Conservation (phyloP, 2,113 vertebrate species). For the Ivindomyrus marchei region DNA sequence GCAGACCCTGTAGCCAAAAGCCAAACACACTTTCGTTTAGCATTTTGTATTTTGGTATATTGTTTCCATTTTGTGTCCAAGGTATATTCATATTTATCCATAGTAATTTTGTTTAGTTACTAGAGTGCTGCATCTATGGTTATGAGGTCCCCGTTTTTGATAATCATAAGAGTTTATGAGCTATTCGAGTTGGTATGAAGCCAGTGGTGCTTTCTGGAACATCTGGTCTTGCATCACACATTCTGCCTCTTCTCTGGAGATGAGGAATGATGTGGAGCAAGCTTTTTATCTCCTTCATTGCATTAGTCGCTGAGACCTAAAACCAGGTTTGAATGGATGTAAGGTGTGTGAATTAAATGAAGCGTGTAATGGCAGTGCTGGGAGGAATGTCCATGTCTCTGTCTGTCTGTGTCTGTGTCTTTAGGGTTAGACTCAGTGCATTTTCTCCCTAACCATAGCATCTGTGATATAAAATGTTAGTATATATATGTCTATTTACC, state of each 20-base stretch:
- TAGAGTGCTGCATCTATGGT: background rate
- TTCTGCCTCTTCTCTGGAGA: background rate
- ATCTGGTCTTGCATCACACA: background rate
- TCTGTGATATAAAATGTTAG: background rate
- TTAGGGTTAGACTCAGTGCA: background rate
- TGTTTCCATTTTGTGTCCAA: background rate
- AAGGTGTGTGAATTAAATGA: background rate
- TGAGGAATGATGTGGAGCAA: background rate
- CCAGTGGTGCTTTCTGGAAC: background rate
- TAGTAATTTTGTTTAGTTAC: background rate
- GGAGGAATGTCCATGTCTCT: background rate
- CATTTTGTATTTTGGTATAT: background rate
- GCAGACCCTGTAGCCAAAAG: background rate
- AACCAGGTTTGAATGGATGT: background rate
- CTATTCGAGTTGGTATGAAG: background rate
- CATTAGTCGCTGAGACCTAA: background rate
- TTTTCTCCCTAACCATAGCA: background rate
- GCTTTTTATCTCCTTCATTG: background rate
- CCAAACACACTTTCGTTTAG: background rate
- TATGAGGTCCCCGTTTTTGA: background rate
- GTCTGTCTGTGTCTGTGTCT: background rate
- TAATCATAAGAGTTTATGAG: background rate
- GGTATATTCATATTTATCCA: background rate
- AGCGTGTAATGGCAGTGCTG: background rate
- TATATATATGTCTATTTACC: background rate